These are phyloP conservation scores for Drosophila macrothrix DNA, from an alignment of 2,888 invertebrate genomes.

Conservation along the genomic window DNA sequence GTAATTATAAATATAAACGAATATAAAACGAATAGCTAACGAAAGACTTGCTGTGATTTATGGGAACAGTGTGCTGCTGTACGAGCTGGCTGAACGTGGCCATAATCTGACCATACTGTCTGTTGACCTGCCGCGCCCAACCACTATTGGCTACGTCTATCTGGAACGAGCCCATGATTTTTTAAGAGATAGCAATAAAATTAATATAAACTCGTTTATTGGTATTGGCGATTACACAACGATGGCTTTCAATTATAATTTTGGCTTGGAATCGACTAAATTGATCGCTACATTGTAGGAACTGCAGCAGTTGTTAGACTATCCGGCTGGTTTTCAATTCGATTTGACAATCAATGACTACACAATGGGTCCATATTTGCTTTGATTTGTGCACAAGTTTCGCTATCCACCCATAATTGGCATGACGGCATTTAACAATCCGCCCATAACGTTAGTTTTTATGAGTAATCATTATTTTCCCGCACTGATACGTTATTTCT, in stretches of 20 bases:
- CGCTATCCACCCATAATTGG: constrained; percentile 79
- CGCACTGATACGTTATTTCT: constrained; percentile 66
- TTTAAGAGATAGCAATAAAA: constrained; percentile 9
- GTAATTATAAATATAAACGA: neutral
- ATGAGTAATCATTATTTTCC: constrained; percentile 73
- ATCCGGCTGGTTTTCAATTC: constrained; percentile 76
- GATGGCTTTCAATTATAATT: constrained; percentile 44
- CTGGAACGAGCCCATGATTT: constrained; percentile 67
- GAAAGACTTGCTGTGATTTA: neutral
- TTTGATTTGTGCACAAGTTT: constrained; percentile 80
- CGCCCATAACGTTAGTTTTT: constrained; percentile 54
- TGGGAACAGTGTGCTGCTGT: constrained; percentile 63
- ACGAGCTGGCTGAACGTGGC: constrained; percentile 57
- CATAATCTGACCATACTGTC: constrained; percentile 71
- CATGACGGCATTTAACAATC: constrained; percentile 66
- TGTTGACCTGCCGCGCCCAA: constrained; percentile 48
- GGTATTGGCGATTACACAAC: constrained; percentile 35
- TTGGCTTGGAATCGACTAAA: constrained; percentile 27
- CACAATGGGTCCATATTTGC: constrained; percentile 72
- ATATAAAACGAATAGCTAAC: neutral
- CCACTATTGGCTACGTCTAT: constrained; percentile 70
- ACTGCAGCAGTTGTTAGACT: constrained; percentile 61
- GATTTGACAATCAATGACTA: constrained; percentile 82
- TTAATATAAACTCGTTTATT: constrained; percentile 40
- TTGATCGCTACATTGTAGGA: constrained; percentile 56